These are phyloP conservation scores for Spilosoma lubricipeda DNA, from an alignment of 2,888 invertebrate species.

Conservation along the genomic window DNA sequence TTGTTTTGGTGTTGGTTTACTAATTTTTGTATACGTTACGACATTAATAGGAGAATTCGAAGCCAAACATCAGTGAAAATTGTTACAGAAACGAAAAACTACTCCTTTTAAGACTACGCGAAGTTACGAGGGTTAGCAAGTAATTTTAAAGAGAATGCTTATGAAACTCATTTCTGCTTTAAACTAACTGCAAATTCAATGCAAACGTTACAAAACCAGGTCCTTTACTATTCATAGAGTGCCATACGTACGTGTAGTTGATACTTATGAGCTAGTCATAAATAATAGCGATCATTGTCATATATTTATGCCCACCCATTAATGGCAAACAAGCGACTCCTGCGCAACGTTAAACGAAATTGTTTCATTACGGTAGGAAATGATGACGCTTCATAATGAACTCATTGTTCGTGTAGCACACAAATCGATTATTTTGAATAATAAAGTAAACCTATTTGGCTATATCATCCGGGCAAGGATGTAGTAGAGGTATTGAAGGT, in stretches of 20 bases:
- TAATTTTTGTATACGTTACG: too few relatives aligned
- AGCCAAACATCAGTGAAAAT: too few relatives aligned
- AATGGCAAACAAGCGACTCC: conserved; percentile 48
- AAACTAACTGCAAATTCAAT: conserved; percentile 28
- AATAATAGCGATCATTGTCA: conserved; percentile 52
- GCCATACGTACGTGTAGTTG: conserved; percentile 45
- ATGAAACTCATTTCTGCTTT: too few relatives aligned
- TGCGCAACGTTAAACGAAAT: conserved; percentile 52
- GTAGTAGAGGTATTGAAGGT: background rate
- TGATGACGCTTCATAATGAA: conserved; percentile 36
- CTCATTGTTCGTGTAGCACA: conserved; percentile 26
- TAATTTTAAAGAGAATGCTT: background rate
- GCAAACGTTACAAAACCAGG: conserved; percentile 10
- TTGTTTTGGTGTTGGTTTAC: too few relatives aligned
- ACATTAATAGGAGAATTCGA: too few relatives aligned
- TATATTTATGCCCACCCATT: conserved; percentile 47
- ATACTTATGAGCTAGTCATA: conserved; percentile 47
- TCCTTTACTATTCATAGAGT: conserved; percentile 54
- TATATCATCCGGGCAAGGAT: conserved; percentile 8
- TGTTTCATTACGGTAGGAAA: conserved; percentile 45
- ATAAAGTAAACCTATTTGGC: background rate
- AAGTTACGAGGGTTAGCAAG: background rate
- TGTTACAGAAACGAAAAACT: too few relatives aligned
- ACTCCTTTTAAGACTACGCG: too few relatives aligned
- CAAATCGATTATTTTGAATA: conserved; percentile 11